phyloP scores from a whole-genome alignment of 2,888 invertebrate genomes.

The Anagyrus pseudococci region DNA sequence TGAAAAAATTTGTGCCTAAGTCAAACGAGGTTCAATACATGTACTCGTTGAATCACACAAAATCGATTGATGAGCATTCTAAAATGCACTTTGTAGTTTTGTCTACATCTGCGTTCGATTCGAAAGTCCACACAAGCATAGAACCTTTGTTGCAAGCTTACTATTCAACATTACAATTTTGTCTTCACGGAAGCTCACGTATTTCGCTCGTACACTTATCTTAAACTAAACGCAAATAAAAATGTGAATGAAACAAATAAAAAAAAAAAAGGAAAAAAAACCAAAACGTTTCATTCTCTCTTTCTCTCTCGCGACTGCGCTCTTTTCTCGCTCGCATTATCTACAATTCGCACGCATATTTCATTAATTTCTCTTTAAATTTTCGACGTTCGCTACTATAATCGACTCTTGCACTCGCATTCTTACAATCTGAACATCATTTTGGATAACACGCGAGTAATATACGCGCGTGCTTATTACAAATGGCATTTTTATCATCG shows the following conservation, averaged over 20 bases:
- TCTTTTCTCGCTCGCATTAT: constrained; percentile 24
- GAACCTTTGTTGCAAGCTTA: constrained; percentile 17
- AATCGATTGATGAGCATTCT: constrained; percentile 20
- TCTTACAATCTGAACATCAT: background rate
- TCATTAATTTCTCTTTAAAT: background rate
- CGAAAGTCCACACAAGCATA: constrained; percentile 22
- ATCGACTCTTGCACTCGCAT: background rate
- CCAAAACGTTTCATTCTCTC: too few relatives aligned
- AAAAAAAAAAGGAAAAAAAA: background rate
- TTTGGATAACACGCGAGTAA: constrained; percentile 32
- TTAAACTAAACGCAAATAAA: too few relatives aligned
- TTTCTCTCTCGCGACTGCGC: too few relatives aligned
- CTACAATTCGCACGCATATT: constrained; percentile 15
- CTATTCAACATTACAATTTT: too few relatives aligned
- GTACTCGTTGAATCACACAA: too few relatives aligned
- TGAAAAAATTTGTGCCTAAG: background rate
- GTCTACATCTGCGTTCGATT: constrained; percentile 18
- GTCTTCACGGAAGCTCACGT: constrained; percentile 34
- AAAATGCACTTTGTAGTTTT: constrained; percentile 16
- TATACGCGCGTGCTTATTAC: constrained; percentile 33
- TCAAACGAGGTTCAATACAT: too few relatives aligned
- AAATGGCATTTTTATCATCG: constrained; percentile 33
- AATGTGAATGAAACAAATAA: background rate
- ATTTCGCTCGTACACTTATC: constrained; percentile 5
- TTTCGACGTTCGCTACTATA: background rate